phyloP scores from a whole-genome alignment of 2,113 vertebrate species.

The Trinectes maculatus region DNA sequence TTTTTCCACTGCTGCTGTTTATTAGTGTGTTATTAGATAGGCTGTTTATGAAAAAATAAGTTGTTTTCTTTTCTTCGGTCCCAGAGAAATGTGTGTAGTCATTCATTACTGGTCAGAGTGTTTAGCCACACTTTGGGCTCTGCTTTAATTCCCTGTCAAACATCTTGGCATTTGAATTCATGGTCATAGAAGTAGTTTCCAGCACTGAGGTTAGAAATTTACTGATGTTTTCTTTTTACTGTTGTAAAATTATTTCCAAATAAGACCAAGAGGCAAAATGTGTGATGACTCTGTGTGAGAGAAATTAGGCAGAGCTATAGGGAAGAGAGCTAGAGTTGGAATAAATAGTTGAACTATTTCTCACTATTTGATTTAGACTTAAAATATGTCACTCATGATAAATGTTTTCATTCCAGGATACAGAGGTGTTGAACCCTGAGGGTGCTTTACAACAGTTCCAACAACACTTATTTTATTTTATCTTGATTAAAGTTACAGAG shows the following conservation, averaged over 20 bases:
- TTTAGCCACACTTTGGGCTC: slow-evolving; percentile 32
- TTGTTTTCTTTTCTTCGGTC: slow-evolving; percentile 28
- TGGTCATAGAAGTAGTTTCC: slow-evolving; percentile 52
- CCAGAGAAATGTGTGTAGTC: slow-evolving; percentile 52
- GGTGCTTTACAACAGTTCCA: too few relatives aligned
- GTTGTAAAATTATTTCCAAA: slow-evolving; percentile 43
- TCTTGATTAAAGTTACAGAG: too few relatives aligned
- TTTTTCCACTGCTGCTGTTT: slow-evolving; percentile 51
- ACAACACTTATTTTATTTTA: too few relatives aligned
- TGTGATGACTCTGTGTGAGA: slow-evolving; percentile 44
- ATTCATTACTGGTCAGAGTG: slow-evolving; percentile 47
- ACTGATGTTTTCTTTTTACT: slow-evolving; percentile 26
- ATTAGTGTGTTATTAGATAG: slow-evolving; percentile 64
- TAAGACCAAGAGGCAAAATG: slow-evolving; percentile 26
- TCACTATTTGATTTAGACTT: neutral
- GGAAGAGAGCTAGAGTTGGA: neutral
- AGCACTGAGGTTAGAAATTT: slow-evolving; percentile 39
- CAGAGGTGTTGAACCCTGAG: neutral
- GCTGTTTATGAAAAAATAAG: slow-evolving; percentile 42
- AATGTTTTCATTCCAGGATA: neutral
- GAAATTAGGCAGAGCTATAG: slow-evolving; percentile 12
- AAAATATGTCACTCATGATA: neutral
- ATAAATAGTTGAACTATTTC: neutral
- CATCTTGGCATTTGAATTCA: slow-evolving; percentile 53
- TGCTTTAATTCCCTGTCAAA: slow-evolving; percentile 58